Percentiles rank a stretch among this genome's conserved stretches.
Conservation (phyloP, 1,140 invertebrate genomes). For the Bombyx mori region DNA sequence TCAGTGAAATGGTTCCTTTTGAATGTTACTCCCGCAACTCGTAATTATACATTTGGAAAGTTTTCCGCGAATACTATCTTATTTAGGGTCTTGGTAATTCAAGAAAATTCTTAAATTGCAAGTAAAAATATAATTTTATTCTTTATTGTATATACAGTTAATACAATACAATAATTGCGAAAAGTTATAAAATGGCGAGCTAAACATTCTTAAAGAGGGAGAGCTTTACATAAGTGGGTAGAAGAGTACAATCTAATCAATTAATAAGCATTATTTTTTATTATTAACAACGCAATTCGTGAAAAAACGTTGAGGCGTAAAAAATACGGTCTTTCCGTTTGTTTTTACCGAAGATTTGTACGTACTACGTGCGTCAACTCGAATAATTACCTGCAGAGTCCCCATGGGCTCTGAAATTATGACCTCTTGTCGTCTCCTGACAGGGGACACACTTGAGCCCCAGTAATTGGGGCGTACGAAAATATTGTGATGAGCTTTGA, state of each 20-base stretch:
- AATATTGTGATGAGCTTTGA: conserved; percentile 1
- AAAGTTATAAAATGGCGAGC: too few species aligned
- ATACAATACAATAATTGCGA: too few species aligned
- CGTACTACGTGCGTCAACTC: not conserved
- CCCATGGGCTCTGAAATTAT: not conserved
- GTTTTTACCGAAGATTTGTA: not conserved
- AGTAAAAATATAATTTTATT: too few species aligned
- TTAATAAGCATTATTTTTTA: too few species aligned
- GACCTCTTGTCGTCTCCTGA: not conserved
- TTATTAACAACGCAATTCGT: too few species aligned
- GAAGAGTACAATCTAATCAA: too few species aligned
- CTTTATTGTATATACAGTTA: too few species aligned
- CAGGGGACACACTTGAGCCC: not conserved
- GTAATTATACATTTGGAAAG: not conserved
- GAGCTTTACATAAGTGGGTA: too few species aligned
- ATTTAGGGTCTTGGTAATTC: conserved; percentile 4
- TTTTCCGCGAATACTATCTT: conserved; percentile 11
- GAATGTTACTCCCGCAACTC: conserved; percentile 20
- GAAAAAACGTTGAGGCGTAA: too few species aligned
- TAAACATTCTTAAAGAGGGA: too few species aligned
- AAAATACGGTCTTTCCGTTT: too few species aligned
- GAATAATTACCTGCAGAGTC: conserved; percentile 1
- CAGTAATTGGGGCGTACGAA: not conserved
- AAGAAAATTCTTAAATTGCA: too few species aligned
- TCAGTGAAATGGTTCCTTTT: conserved; percentile 17